Evolutionary conservation across 2,113 vertebrate genomes (phyloP).

Genomic region (Sapajus apella): DNA sequence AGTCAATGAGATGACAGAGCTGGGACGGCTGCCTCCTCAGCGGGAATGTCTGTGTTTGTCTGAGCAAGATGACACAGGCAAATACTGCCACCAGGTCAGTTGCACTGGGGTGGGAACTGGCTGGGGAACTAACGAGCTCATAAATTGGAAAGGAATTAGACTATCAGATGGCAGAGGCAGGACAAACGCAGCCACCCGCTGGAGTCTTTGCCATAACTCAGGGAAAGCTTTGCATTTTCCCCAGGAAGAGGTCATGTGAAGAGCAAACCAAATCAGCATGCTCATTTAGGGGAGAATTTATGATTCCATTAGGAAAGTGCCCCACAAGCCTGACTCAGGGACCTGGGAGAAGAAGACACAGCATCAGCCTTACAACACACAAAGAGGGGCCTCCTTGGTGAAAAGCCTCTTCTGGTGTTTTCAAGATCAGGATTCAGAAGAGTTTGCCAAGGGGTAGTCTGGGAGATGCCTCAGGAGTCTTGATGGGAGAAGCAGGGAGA

Average conservation of each 20-base stretch:
- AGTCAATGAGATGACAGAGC: background rate
- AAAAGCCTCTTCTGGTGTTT: background rate
- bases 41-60: background rate
- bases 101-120: constrained; percentile 48
- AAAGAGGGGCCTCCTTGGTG: background rate
- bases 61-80: constrained; percentile 60
- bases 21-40: constrained; percentile 14
- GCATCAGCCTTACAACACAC: background rate
- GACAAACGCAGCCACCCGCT: background rate
- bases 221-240: constrained; percentile 36
- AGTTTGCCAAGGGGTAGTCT: background rate
- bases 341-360: background rate
- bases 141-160: constrained; percentile 78
- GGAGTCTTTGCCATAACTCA: constrained; percentile 41
- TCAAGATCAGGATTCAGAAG: background rate
- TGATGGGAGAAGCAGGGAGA: background rate
- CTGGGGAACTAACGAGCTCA: constrained; percentile 48
- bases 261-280: constrained; percentile 53
- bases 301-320: constrained; percentile 49
- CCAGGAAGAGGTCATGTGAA: constrained; percentile 48
- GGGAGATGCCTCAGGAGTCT: background rate
- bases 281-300: constrained; percentile 48
- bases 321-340: rapidly evolving
- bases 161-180: constrained; percentile 65
- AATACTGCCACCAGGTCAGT: constrained; percentile 62